Evolutionary conservation across 2,888 invertebrate species (phyloP).

Genomic region (Allacma fusca): DNA sequence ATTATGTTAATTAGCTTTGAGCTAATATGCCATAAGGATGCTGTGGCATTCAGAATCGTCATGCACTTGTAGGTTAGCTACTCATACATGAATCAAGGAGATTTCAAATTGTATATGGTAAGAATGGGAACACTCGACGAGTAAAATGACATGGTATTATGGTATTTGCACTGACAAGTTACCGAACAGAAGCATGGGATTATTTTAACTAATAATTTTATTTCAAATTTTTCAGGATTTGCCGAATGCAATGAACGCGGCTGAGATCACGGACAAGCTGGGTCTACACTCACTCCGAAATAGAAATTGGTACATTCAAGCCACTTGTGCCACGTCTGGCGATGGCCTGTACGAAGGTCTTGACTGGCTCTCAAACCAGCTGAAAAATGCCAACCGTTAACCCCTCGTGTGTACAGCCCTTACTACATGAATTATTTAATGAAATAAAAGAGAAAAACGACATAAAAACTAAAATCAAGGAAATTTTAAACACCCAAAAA

Average conservation of each 20-base stretch:
- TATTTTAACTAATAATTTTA: background rate
- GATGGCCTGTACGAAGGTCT: slow-evolving; percentile 99
- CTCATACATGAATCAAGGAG: too few relatives aligned
- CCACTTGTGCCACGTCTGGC: slow-evolving; percentile 98
- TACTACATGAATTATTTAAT: slow-evolving; percentile 9
- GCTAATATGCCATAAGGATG: too few relatives aligned
- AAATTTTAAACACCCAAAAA: background rate
- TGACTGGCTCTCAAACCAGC: slow-evolving; percentile 99
- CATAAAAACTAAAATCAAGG: background rate
- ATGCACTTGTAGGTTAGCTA: too few relatives aligned
- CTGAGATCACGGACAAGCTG: slow-evolving; percentile 99
- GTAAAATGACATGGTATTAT: too few relatives aligned
- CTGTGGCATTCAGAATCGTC: too few relatives aligned
- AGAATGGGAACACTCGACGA: too few relatives aligned
- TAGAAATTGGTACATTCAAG: slow-evolving; percentile 97
- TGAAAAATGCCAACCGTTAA: slow-evolving; percentile 98
- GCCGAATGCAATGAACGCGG: slow-evolving; percentile 99
- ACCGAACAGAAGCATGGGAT: too few relatives aligned
- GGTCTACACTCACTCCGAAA: slow-evolving; percentile 97
- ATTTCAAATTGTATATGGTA: too few relatives aligned
- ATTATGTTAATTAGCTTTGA: too few relatives aligned
- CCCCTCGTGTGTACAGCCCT: slow-evolving; percentile 35
- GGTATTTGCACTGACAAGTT: too few relatives aligned
- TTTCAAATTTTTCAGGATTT: slow-evolving; percentile 76
- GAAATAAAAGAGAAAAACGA: slow-evolving; percentile 1